Evolutionary conservation across 2,113 vertebrate species (phyloP).

Genomic region (Sorex fumeus): DNA sequence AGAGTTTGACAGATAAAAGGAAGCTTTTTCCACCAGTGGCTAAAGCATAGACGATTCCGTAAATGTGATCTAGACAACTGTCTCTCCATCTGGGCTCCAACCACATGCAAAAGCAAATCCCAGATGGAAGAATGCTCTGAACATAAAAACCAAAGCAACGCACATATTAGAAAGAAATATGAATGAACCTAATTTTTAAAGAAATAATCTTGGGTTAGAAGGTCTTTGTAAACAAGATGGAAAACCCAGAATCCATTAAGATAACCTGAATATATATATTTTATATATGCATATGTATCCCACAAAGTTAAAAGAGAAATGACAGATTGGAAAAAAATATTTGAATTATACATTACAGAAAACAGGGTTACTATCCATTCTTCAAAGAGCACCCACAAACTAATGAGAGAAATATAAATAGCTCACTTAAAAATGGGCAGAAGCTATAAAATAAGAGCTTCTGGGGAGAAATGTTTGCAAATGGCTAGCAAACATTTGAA

Average conservation of each 20-base stretch:
- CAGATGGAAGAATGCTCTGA: conserved; percentile 64
- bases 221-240: conserved; percentile 45
- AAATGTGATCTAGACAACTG: conserved; percentile 55
- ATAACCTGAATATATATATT: conserved; percentile 1
- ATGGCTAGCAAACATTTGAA: conserved; percentile 11
- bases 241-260: neutral
- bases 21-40: conserved; percentile 49
- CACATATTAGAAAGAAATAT: conserved; percentile 43
- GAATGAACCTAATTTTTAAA: neutral
- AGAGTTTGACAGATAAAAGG: neutral
- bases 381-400: conserved; percentile 21
- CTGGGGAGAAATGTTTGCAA: conserved; percentile 11
- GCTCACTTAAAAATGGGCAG: conserved; percentile 27
- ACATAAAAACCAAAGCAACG: conserved; percentile 54
- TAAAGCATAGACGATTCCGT: neutral
- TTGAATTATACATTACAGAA: conserved; percentile 42
- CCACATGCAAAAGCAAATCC: conserved; percentile 67
- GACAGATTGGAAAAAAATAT: conserved; percentile 23
- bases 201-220: conserved; percentile 29
- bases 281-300: too few relatives aligned
- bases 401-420: conserved; percentile 59
- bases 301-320: conserved; percentile 47
- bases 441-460: conserved; percentile 56
- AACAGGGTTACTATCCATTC: conserved; percentile 1
- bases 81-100: conserved; percentile 56